Conservation (phyloP, 2,113 vertebrate species). For the Hippocampus comes region DNA sequence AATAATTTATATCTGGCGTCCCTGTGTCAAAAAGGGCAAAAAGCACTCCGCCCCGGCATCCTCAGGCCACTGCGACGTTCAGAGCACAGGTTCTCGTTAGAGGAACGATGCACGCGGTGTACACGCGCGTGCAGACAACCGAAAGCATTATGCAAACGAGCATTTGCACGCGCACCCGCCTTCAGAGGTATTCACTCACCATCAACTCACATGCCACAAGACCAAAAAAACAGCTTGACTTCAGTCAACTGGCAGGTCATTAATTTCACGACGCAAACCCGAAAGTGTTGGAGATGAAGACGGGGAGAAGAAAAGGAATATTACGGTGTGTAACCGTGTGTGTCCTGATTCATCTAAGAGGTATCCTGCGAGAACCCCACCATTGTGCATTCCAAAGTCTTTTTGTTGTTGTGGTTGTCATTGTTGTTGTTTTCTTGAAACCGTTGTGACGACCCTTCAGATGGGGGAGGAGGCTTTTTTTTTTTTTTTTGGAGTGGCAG, state of each 20-base stretch:
- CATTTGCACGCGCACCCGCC: conserved; percentile 26
- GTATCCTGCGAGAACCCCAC: conserved; percentile 46
- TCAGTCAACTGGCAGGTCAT: conserved; percentile 70
- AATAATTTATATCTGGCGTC: conserved; percentile 59
- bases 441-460: conserved; percentile 43
- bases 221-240: conserved; percentile 47
- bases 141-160: conserved; percentile 57
- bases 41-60: conserved; percentile 43
- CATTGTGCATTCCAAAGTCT: conserved; percentile 59
- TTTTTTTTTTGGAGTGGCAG: conserved; percentile 35
- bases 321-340: conserved; percentile 27
- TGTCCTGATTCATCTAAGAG: conserved; percentile 50
- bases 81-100: conserved; percentile 55
- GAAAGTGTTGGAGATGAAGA: conserved; percentile 41
- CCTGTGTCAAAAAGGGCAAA: conserved; percentile 61
- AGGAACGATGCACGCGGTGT: conserved; percentile 27
- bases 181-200: conserved; percentile 22
- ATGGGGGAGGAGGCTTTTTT: conserved; percentile 28
- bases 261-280: conserved; percentile 66
- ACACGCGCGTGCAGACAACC: conserved; percentile 26
- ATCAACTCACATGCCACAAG: conserved; percentile 30
- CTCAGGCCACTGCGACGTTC: conserved; percentile 47
- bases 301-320: conserved; percentile 30
- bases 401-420: conserved; percentile 63
- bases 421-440: conserved; percentile 60